Evolutionary conservation across 2,888 invertebrate species (phyloP), one percentile per base, ranked within the genome.

Genomic region (Nebria salina): DNA sequence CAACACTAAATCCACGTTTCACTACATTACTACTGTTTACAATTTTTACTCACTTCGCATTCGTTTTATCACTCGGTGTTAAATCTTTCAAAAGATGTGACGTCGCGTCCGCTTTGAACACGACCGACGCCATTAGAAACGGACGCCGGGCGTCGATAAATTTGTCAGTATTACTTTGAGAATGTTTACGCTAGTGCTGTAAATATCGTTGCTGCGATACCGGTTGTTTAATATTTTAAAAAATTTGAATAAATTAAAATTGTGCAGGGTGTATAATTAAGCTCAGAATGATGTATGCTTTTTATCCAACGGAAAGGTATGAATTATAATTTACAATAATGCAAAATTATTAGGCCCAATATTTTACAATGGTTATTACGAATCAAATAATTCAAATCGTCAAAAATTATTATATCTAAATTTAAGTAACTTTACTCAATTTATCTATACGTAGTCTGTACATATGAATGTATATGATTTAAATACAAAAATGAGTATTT

Each of bases 61-160:
- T 54, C 54, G 54, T 54, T 54, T 54, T 54, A 54, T 54, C 54
- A 54, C 54, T 72, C 54, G 65, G 15, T 54, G n/a, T 72, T 79
- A 74, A 75, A 75, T 74, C 79, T 79, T 43, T 79, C 79, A 79
- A 26, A 64, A 20, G 41, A 34, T 25, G 34, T 72, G 73, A 75
- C 74, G 79, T 54, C 6, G 15, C 54, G 54, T 54, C 54, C 54
- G 79, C 68, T 75, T 79, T 79, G 79, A 75, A 75, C 66, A 66
- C 75, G 41, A 72, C 54, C 79, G 79, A 75, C 79, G 79, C 75
- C 79, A 79, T 79, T 79, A 79, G 42, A 75, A 43, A 26, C 54
- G 74, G 79, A 79, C 79, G 66, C 75, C 73, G 15, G 9, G 75
- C 79, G 79, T 79, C 79, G 79, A 79, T 79, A 79, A 42, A 79